Base-by-base conservation (phyloP, 2,888 invertebrate species). In the Lasioglossum lativentre region DNA sequence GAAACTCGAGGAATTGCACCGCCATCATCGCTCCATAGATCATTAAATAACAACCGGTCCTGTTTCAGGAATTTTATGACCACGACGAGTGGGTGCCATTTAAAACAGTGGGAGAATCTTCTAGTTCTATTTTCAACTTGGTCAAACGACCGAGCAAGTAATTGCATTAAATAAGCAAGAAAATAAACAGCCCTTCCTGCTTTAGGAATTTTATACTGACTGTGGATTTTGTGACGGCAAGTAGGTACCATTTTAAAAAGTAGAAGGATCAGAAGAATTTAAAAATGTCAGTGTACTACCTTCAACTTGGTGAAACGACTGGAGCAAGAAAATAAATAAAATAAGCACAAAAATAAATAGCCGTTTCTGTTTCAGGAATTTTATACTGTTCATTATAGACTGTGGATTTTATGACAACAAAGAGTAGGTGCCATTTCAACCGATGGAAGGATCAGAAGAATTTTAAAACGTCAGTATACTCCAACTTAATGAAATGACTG, bases 1-100 rank as follows among this genome's bases (percentile, higher is more conserved):
- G 34, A 72, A 71, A 72, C 27, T 52, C 42, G n/a, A 19, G 68
- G 40, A 34, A 42, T 42, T 52, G 38, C 34, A 72, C 71, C 63
- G 16, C 66, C 30, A 66, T 19, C 66, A 52, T 23, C 52, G 52
- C 52, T n/a, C 52, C 23, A 52, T 52, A 52, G 52, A 52, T 52
- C 52, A 52, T 52, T 52, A 52, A 52, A 23, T 52, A 52, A 2
- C 23, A 52, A 2, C 23, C 23, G 23, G 23, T 23, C 19, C 23
- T 23, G 52, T 10, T 23, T 10, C 52, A 10, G 23, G 23, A 52
- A 23, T 52, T 23, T 47, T 52, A 19, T 52, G 3, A 10, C 23
- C 8, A 23, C 23, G 1, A 52, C 10, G 52, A 23, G 23, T 52
- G 0, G 23, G 23, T 8, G 52, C 8, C 23, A 23, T 10, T 52